Evolutionary conservation across 2,113 vertebrate species (phyloP).

Genomic region (Microtus oregoni): DNA sequence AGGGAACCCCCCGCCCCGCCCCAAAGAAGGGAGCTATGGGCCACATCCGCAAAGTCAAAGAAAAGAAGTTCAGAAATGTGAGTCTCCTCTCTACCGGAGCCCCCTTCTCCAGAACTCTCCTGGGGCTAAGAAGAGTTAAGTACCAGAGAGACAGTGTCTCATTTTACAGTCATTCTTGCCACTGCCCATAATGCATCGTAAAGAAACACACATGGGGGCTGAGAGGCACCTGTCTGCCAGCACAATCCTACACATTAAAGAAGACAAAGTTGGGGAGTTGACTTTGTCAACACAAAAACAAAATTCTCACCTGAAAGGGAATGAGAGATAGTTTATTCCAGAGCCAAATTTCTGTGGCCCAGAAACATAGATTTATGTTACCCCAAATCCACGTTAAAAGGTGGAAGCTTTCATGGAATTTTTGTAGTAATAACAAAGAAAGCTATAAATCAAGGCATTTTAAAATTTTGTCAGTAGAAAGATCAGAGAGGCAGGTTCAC

Average conservation of each 20-base stretch:
- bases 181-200: not conserved
- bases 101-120: not conserved
- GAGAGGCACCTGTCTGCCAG: not conserved
- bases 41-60: not conserved
- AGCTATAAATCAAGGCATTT: not conserved
- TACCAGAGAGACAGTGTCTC: not conserved
- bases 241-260: not conserved
- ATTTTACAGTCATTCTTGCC: not conserved
- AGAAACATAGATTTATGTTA: not conserved
- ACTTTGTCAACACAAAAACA: not conserved
- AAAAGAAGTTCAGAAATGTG: not conserved
- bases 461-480: not conserved
- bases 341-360: not conserved
- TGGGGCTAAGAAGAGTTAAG: not conserved
- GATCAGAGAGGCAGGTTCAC: not conserved
- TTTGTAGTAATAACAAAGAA: not conserved
- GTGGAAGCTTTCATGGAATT: not conserved
- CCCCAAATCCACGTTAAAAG: not conserved
- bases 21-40: not conserved
- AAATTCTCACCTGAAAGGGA: not conserved
- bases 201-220: not conserved
- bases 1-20: too few species aligned
- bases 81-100: not conserved
- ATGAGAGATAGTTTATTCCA: not conserved
- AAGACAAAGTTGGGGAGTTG: not conserved